Percentiles rank a stretch among this genome's conserved stretches.
phyloP scores from a whole-genome alignment of 1,140 invertebrate species.

The Micrasema longulum region DNA sequence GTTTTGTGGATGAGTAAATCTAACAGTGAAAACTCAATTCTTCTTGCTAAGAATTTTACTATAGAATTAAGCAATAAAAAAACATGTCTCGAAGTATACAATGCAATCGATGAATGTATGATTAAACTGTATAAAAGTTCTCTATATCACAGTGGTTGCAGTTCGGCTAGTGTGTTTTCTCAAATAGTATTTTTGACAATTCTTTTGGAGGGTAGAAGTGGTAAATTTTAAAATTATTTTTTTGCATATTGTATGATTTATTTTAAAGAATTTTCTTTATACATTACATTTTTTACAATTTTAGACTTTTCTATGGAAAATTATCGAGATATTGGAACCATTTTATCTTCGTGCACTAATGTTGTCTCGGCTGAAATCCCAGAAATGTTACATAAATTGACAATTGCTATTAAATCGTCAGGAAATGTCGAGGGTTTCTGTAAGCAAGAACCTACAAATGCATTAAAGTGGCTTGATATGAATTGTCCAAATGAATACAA shows the following conservation, averaged over 20 bases:
- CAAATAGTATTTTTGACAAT: slow-evolving; percentile 70
- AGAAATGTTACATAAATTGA: slow-evolving; percentile 68
- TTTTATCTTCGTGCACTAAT: slow-evolving; percentile 74
- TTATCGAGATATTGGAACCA: slow-evolving; percentile 71
- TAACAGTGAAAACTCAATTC: slow-evolving; percentile 55
- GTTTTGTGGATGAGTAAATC: slow-evolving; percentile 51
- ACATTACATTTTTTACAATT: slow-evolving; percentile 49
- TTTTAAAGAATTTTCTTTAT: neutral
- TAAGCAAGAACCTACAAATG: slow-evolving; percentile 65
- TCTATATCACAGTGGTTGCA: slow-evolving; percentile 61
- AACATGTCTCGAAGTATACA: slow-evolving; percentile 57
- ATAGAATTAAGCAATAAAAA: slow-evolving; percentile 56
- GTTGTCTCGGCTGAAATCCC: slow-evolving; percentile 80
- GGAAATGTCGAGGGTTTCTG: slow-evolving; percentile 69
- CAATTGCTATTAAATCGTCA: slow-evolving; percentile 65
- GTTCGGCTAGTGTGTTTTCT: slow-evolving; percentile 64
- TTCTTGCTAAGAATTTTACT: slow-evolving; percentile 56
- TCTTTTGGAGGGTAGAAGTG: slow-evolving; percentile 64
- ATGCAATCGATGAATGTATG: slow-evolving; percentile 56
- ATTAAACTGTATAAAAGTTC: slow-evolving; percentile 52
- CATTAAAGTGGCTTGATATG: slow-evolving; percentile 70
- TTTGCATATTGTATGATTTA: neutral
- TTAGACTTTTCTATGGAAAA: slow-evolving; percentile 71
- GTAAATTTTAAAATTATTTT: slow-evolving; percentile 54
- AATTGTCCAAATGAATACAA: slow-evolving; percentile 67